Evolutionary conservation across 2,888 invertebrate species (phyloP), one percentile per base, ranked within the genome.

Genomic region (Tenthredo mesomela): DNA sequence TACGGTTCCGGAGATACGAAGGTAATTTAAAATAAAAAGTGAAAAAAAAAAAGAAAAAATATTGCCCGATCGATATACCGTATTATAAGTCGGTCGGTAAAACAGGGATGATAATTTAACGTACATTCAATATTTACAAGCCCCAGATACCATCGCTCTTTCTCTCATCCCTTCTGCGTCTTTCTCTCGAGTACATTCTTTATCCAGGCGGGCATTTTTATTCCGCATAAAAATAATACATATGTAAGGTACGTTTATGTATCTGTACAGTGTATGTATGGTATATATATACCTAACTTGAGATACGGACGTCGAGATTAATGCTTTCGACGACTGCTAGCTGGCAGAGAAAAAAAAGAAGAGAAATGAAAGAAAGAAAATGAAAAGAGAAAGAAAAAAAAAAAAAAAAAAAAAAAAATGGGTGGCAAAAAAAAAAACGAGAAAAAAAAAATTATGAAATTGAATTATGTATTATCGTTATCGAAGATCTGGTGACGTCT

Each of bases 171-270:
- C 7, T 54, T 54, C 54, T n/a, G n/a, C n/a, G 2, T n/a, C 54
- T 54, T 54, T 73, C 21, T 43, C 43, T 73, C 71, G 71, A 73
- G 71, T 73, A 73, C 21, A 43, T 73, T 43, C 71, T n/a, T 73
- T 12, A 73, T 43, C 40, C 18, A 10, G 43, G 43, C 21, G 21
- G 21, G 71, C n/a, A 73, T 73, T 73, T 73, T 43, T 43, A 73
- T 40, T 73, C 21, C 71, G 71, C 71, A 73, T 73, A 73, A 73
- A 73, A 73, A 40, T 73, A 73, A 73, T 40, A 73, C 43, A 43
- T 29, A 73, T 67, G 67, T 67, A 67, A 15, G 33, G 12, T 61
- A 29, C 47, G 12, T 15, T 47, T 47, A 47, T 47, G 47, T 47
- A 47, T 43, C 1, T 47, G 4, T 47, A 47, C 15, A 15, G 18